These are phyloP conservation scores for Sus scrofa DNA, from an alignment of 2,113 vertebrate species.

Conservation along the genomic window DNA sequence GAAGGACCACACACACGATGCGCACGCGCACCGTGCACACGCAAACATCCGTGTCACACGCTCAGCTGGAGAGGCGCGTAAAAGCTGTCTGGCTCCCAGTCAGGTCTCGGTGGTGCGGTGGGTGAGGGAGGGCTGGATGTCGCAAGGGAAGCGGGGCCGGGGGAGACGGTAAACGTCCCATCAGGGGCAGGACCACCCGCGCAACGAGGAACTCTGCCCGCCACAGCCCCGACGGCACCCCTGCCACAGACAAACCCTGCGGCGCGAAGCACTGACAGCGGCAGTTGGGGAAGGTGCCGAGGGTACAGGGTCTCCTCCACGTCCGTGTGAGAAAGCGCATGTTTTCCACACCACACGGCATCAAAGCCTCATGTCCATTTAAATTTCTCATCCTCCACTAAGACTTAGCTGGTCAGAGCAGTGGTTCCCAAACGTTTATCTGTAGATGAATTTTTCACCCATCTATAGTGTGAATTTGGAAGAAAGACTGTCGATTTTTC, in stretches of 20 bases:
- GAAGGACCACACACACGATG: background rate
- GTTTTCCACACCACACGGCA: fast-evolving
- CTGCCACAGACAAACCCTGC: fast-evolving
- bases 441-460: background rate
- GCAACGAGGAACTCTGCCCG: no score
- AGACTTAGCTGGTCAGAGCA: background rate
- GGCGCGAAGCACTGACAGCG: fast-evolving
- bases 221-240: background rate
- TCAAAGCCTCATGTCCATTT: background rate
- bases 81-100: background rate
- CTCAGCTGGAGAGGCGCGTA: background rate
- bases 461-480: background rate
- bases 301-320: fast-evolving
- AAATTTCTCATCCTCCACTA: background rate
- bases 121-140: background rate
- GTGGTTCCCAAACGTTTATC: background rate
- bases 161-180: fast-evolving
- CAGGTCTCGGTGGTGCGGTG: fast-evolving
- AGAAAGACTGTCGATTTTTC: background rate
- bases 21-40: background rate
- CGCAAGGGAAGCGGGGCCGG: background rate
- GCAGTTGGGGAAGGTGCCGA: background rate
- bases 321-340: fast-evolving
- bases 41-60: background rate
- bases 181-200: background rate